Percentiles rank a stretch among this genome's conserved stretches.
These are phyloP conservation scores for Hippoglossus stenolepis DNA, from an alignment of 2,113 vertebrate species.

Conservation along the genomic window DNA sequence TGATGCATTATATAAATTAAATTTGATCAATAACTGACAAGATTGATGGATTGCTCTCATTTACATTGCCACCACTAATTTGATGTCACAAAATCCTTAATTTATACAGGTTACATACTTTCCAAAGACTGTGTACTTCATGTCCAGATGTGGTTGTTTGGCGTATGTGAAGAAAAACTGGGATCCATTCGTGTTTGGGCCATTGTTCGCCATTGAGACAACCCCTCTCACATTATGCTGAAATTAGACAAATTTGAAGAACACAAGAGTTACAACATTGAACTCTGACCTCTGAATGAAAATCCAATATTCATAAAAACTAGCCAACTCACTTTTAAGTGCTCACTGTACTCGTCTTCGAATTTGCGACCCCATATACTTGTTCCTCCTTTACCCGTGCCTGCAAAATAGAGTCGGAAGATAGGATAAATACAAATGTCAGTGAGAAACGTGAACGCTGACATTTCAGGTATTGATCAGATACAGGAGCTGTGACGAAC, in stretches of 20 bases:
- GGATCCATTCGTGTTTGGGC: slow-evolving; percentile 94
- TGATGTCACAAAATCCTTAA: background rate
- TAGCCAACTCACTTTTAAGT: slow-evolving; percentile 88
- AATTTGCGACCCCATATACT: slow-evolving; percentile 98
- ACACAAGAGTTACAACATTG: background rate
- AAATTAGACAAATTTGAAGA: slow-evolving; percentile 40
- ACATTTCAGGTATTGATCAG: background rate
- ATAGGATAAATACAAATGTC: background rate
- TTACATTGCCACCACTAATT: too few relatives aligned
- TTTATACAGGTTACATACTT: slow-evolving; percentile 85
- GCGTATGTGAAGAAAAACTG: slow-evolving; percentile 98
- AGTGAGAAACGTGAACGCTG: background rate
- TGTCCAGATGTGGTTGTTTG: slow-evolving; percentile 97
- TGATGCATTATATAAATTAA: too few relatives aligned
- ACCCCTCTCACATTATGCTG: slow-evolving; percentile 96
- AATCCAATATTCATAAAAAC: background rate
- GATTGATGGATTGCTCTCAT: too few relatives aligned
- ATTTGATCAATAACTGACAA: too few relatives aligned
- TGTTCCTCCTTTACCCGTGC: slow-evolving; percentile 95
- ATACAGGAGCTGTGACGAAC: slow-evolving; percentile 65
- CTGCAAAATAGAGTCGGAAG: slow-evolving; percentile 68
- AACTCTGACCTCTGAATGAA: background rate
- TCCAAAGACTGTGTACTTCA: slow-evolving; percentile 98
- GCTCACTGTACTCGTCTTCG: slow-evolving; percentile 97
- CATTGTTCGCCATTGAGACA: slow-evolving; percentile 97